A percentile compares a stretch with the other conserved stretches of the same genome.
phyloP scores from a whole-genome alignment of 37 sponge, comb jelly and placozoan genomes.

The Dysidea cf. avara region DNA sequence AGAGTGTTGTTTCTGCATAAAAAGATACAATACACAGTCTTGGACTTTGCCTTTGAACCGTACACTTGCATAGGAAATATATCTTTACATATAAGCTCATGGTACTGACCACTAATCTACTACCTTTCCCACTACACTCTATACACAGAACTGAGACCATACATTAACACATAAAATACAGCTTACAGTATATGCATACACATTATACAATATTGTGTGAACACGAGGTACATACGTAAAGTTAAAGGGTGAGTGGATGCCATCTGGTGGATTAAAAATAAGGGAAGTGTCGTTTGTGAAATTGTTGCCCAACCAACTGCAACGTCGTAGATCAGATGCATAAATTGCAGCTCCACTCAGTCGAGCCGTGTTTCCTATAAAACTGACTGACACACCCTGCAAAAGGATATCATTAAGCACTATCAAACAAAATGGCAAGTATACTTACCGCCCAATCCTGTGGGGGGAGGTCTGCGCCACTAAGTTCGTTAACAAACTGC shows the following conservation, averaged over 20 bases:
- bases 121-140: background rate
- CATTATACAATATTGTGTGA: background rate
- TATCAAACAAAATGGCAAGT: too few relatives aligned
- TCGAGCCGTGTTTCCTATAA: conserved; percentile 62
- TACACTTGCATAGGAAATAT: background rate
- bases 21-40: background rate
- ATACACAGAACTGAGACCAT: background rate
- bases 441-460: conserved; percentile 54
- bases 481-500: conserved; percentile 55
- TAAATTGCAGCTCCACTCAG: conserved; percentile 80
- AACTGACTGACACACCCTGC: conserved; percentile 55
- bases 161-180: conserved; percentile 19
- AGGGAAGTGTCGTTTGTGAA: conserved; percentile 19
- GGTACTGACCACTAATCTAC: too few relatives aligned
- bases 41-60: background rate
- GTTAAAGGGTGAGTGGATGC: conserved; percentile 27
- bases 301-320: conserved; percentile 63
- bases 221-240: conserved; percentile 44
- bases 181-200: background rate
- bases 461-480: conserved; percentile 42
- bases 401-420: too few relatives aligned
- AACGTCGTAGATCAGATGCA: conserved; percentile 78
- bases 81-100: too few relatives aligned
- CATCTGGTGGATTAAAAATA: conserved; percentile 47
- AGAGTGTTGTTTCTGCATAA: conserved; percentile 20